A percentile compares a stretch with the other conserved stretches of the same genome.
Evolutionary conservation across 2,888 invertebrate species (phyloP).

Genomic region (Hypena proboscidalis): DNA sequence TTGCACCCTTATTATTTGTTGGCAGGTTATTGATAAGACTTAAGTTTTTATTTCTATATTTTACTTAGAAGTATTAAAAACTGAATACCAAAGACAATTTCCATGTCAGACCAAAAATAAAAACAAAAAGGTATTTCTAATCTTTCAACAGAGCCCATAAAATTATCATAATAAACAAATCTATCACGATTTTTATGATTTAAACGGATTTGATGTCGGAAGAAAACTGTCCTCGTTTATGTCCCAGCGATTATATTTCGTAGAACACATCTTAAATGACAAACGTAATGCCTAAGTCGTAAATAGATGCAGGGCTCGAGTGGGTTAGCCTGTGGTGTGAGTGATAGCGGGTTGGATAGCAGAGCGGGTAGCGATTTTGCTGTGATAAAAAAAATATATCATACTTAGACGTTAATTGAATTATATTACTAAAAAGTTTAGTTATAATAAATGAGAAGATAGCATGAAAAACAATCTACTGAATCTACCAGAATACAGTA

Average conservation of each 20-base stretch:
- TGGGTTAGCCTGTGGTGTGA: conserved; percentile 19
- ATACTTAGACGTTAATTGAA: no score
- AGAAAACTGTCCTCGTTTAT: conserved; percentile 29
- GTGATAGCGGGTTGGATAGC: background rate
- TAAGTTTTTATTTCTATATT: no score
- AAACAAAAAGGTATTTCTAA: conserved; percentile 17
- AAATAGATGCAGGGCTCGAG: conserved; percentile 53
- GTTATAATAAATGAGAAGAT: no score
- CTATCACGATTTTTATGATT: conserved; percentile 39
- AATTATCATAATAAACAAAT: conserved; percentile 41
- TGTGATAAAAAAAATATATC: no score
- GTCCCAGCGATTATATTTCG: conserved; percentile 41
- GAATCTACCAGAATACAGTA: no score
- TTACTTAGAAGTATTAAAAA: no score
- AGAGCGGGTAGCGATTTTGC: background rate
- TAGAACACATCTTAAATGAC: conserved; percentile 40
- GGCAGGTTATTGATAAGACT: no score
- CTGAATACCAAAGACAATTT: background rate
- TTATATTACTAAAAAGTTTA: no score
- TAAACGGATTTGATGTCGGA: conserved; percentile 28
- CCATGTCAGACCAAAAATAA: conserved; percentile 4
- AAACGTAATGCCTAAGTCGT: conserved; percentile 49
- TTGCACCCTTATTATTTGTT: no score
- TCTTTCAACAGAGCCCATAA: conserved; percentile 15
- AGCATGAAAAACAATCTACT: no score